Conservation (phyloP, 2,888 invertebrate genomes). For the Drosophila barbarae region DNA sequence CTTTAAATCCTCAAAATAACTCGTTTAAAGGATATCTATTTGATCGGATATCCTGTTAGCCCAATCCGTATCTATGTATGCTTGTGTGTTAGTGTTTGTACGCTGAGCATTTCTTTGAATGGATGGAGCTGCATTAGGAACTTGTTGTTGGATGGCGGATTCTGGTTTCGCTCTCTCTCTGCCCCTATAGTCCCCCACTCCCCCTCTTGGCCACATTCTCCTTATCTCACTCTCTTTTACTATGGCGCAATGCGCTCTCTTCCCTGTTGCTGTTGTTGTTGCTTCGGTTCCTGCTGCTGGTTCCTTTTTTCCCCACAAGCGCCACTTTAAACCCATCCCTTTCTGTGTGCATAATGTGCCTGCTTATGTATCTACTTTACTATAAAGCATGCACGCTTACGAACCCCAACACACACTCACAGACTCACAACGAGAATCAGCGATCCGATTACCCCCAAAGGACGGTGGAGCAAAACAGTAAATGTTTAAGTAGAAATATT, state of each 20-base stretch:
- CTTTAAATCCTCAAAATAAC: neutral
- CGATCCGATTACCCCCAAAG: slow-evolving; percentile 56
- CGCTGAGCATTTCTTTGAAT: slow-evolving; percentile 63
- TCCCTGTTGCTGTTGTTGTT: slow-evolving; percentile 35
- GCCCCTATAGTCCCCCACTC: slow-evolving; percentile 8
- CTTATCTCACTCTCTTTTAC: slow-evolving; percentile 25
- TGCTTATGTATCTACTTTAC: slow-evolving; percentile 71
- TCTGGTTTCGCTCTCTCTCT: slow-evolving; percentile 42
- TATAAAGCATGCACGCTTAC: slow-evolving; percentile 53
- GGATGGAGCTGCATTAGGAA: slow-evolving; percentile 64
- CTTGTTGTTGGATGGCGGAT: slow-evolving; percentile 57
- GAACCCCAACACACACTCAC: slow-evolving; percentile 21
- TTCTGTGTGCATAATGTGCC: slow-evolving; percentile 64
- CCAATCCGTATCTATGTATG: neutral
- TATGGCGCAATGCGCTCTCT: slow-evolving; percentile 15
- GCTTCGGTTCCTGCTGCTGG: slow-evolving; percentile 32
- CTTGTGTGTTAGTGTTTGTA: slow-evolving; percentile 22
- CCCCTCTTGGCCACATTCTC: slow-evolving; percentile 25
- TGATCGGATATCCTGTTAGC: slow-evolving; percentile 5
- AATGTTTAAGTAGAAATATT: neutral
- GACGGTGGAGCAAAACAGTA: slow-evolving; percentile 44
- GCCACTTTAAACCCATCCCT: slow-evolving; percentile 69
- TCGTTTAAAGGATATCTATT: slow-evolving; percentile 14
- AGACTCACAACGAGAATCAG: slow-evolving; percentile 10
- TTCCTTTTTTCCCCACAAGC: slow-evolving; percentile 57